A percentile compares a stretch with the other conserved stretches of the same genome.
Conservation (phyloP, 2,888 invertebrate genomes). For the Tethea ocularis region DNA sequence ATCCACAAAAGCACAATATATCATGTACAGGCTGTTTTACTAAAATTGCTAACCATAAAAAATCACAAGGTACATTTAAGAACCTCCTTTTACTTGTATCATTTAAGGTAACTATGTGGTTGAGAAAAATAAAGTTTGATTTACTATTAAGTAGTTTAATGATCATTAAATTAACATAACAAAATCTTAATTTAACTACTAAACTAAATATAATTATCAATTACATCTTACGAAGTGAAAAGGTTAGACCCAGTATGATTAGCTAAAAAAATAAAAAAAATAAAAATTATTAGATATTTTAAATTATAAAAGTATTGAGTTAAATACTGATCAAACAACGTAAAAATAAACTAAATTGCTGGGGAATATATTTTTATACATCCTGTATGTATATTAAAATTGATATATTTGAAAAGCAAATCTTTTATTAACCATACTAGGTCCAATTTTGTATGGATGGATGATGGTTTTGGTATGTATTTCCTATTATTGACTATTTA, state of each 20-base stretch:
- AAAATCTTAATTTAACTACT: neutral
- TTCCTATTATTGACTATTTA: neutral
- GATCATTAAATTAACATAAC: constrained; percentile 8
- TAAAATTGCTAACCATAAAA: neutral
- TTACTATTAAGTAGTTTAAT: constrained; percentile 4
- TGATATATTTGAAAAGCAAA: neutral
- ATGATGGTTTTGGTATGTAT: neutral
- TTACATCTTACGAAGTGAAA: neutral
- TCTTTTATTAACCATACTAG: neutral
- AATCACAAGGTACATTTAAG: neutral
- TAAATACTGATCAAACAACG: no score
- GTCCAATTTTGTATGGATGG: neutral
- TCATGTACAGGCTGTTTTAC: neutral
- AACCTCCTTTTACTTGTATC: no score
- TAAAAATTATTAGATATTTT: no score
- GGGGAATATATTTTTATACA: no score
- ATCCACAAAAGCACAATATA: neutral
- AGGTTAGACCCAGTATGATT: neutral
- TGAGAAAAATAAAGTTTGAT: neutral
- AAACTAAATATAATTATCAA: constrained; percentile 5
- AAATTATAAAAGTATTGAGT: no score
- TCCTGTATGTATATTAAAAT: neutral
- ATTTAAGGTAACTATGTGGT: neutral
- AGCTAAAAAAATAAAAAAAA: no score
- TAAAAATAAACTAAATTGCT: no score